Evolutionary conservation across 2,797 vertebrate species (phyloP).

Genomic region (Xenopus petersii): DNA sequence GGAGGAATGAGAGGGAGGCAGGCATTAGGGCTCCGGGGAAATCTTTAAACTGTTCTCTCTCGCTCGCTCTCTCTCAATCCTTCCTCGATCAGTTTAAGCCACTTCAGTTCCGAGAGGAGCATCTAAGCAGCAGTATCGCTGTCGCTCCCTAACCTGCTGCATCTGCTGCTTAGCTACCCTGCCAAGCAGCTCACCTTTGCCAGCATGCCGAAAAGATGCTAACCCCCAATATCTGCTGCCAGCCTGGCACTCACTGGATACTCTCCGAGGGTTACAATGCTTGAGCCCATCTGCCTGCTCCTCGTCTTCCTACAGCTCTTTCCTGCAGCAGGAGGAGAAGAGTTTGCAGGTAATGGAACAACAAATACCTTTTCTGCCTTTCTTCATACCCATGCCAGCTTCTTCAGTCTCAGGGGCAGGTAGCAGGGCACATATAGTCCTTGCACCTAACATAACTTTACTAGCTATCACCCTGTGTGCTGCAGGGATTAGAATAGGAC

Average conservation of each 20-base stretch:
- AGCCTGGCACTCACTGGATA: slow-evolving; percentile 35
- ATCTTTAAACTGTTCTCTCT: slow-evolving; percentile 49
- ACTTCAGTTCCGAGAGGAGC: slow-evolving; percentile 26
- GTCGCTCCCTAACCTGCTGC: not conserved
- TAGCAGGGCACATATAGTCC: too few species aligned
- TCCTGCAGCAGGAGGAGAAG: slow-evolving; percentile 30
- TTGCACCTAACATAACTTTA: too few species aligned
- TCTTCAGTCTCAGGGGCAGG: too few species aligned
- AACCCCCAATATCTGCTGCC: slow-evolving; percentile 17
- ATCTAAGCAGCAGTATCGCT: slow-evolving; percentile 28
- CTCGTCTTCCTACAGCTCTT: slow-evolving; percentile 36
- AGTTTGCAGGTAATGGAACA: slow-evolving; percentile 33
- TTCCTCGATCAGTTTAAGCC: slow-evolving; percentile 45
- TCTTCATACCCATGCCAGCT: too few species aligned
- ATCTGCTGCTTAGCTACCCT: not conserved
- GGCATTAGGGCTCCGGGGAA: slow-evolving; percentile 49
- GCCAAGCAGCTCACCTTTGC: slow-evolving; percentile 19
- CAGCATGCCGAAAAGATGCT: slow-evolving; percentile 36
- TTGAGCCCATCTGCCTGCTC: slow-evolving; percentile 15
- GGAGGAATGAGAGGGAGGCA: slow-evolving; percentile 31
- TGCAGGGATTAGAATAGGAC: too few species aligned
- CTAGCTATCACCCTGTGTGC: too few species aligned
- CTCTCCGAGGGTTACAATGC: slow-evolving; percentile 35
- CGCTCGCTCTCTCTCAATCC: slow-evolving; percentile 35
- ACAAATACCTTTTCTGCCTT: too few species aligned